Conservation (phyloP, 2,797 vertebrate genomes). For the Alauda arvensis region DNA sequence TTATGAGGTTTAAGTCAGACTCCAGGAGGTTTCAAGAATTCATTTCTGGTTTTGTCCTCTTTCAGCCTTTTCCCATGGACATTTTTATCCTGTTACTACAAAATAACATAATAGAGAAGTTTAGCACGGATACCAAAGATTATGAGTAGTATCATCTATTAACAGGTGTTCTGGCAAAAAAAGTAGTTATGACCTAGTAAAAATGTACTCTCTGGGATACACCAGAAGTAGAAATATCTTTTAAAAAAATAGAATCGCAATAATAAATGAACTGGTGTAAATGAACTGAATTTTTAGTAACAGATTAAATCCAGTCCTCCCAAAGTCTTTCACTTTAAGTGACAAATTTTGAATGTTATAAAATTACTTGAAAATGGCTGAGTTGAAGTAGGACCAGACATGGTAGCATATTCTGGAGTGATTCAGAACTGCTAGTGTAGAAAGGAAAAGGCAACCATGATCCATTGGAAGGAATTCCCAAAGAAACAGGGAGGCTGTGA, state of each 20-base stretch:
- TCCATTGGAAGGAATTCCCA: not conserved
- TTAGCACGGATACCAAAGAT: not conserved
- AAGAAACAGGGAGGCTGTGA: not conserved
- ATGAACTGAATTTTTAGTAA: not conserved
- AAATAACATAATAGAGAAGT: not conserved
- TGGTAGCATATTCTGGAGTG: fast-evolving
- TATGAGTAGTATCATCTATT: not conserved
- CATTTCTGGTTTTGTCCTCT: not conserved
- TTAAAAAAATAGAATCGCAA: not conserved
- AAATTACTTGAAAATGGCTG: not conserved
- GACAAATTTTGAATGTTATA: not conserved
- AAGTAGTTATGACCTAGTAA: not conserved
- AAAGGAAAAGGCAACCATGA: not conserved
- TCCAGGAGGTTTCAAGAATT: not conserved
- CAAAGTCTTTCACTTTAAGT: not conserved
- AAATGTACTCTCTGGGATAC: not conserved
- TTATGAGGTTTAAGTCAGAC: not conserved
- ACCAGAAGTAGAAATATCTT: not conserved
- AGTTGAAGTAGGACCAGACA: not conserved
- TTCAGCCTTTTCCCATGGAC: not conserved
- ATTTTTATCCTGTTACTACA: not conserved
- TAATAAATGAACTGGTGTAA: not conserved
- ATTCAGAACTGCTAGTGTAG: not conserved
- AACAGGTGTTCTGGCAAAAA: not conserved
- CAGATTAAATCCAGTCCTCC: not conserved